Evolutionary conservation across 2,888 invertebrate genomes (phyloP), one percentile per base, ranked within the genome.

Genomic region (Phengaris alcon): DNA sequence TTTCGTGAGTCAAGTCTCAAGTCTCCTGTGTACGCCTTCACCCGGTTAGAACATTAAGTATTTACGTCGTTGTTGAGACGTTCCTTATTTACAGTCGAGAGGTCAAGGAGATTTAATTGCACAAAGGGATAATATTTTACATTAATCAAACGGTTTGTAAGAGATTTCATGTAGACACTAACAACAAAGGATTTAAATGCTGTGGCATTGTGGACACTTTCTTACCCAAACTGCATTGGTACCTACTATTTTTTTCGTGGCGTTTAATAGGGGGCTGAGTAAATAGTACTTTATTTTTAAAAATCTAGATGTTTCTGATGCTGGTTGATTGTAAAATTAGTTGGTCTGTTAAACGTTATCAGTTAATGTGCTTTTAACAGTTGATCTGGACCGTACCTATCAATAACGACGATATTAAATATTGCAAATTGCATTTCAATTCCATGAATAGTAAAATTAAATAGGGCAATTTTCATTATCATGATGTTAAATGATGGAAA

Each of bases 1-100:
- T 90, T 90, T 88, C 88, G 87, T 88, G 90, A 90, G 87, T 88
- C 87, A 88, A 86, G 83, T 81, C 81, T 82, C 84, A 83, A 84
- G 76, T 79, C 77, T 76, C 79, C 76, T 73, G 76, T 77, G 77
- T 77, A 75, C 80, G 78, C 75, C 78, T 77, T 80, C 75, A 57
- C 68, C 76, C 70, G 72, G 75, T 76, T 79, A 76, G 74, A 75
- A 73, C 68, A 64, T 35, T 55, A 76, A 77, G 75, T 75, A 72
- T 64, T 59, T 46, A 69, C 35, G 64, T 64, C 46, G 51, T 44
- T 68, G 52, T 64, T 74, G 59, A 72, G 35, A 64, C 44, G 64
- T 64, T 64, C 15, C 69, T 70, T 70, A 22, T 59, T 57, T 44
- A 74, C 59, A 46, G 48, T 59, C 48, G 15, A 73, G 44, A 73